Conservation (phyloP, 2,888 invertebrate genomes). For the Sesia bembeciformis region DNA sequence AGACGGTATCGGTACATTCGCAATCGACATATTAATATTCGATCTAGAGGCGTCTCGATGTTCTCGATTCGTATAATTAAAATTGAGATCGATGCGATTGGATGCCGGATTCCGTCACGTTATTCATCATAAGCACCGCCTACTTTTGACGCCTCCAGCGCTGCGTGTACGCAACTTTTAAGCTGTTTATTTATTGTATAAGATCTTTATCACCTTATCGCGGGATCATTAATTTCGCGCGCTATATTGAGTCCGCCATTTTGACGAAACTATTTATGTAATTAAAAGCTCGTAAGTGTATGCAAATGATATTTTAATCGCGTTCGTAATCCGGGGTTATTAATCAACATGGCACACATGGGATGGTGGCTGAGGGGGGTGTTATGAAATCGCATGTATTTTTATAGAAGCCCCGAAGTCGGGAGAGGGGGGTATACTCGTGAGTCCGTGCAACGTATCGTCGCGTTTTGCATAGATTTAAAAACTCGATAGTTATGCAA, state of each 20-base stretch:
- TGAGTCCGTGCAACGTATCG: constrained; percentile 65
- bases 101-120: constrained; percentile 66
- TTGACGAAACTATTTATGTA: constrained; percentile 19
- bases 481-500: constrained; percentile 72
- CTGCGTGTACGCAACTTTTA: constrained; percentile 56
- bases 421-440: constrained; percentile 36
- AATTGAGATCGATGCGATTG: constrained; percentile 68
- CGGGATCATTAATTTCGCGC: constrained; percentile 27
- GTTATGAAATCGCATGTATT: constrained; percentile 62
- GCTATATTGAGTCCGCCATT: constrained; percentile 36
- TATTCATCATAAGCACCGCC: constrained; percentile 64
- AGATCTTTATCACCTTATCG: constrained; percentile 14
- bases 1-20: constrained; percentile 46
- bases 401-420: constrained; percentile 28
- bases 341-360: constrained; percentile 43
- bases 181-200: constrained; percentile 39
- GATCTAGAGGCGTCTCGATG: constrained; percentile 62
- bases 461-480: constrained; percentile 73
- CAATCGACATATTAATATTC: constrained; percentile 71
- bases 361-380: constrained; percentile 22
- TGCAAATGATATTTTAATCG: constrained; percentile 32
- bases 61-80: constrained; percentile 71
- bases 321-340: constrained; percentile 36
- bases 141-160: constrained; percentile 71
- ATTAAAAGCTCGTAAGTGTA: constrained; percentile 24